Percentiles rank a stretch among this genome's conserved stretches.
phyloP scores from a whole-genome alignment of 1,140 invertebrate species.

The Monochamus saltuarius region DNA sequence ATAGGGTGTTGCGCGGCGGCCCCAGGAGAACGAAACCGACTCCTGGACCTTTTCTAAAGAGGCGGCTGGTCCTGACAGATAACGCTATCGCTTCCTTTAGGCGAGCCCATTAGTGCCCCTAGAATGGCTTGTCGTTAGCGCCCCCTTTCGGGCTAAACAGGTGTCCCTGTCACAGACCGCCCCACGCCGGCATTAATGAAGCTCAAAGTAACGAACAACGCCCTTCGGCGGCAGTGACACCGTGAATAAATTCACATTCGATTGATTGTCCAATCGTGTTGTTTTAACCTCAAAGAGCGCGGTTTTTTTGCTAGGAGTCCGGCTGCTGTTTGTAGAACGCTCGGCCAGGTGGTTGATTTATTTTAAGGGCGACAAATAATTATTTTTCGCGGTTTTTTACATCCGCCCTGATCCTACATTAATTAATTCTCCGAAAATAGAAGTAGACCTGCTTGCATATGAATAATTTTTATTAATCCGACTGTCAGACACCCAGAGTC shows the following conservation, averaged over 20 bases:
- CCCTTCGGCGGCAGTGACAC: conserved; percentile 2
- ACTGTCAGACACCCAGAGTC: too few relatives aligned
- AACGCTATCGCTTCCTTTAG: conserved; percentile 17
- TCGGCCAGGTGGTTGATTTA: too few relatives aligned
- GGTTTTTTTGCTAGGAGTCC: too few relatives aligned
- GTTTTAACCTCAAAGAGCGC: too few relatives aligned
- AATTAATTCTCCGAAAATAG: too few relatives aligned
- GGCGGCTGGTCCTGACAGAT: conserved; percentile 19
- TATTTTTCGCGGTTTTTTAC: too few relatives aligned
- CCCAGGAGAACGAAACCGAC: background rate
- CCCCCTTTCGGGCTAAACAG: conserved; percentile 15
- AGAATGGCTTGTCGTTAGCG: conserved; percentile 19
- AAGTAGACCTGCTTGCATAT: too few relatives aligned
- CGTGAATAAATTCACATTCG: conserved; percentile 9
- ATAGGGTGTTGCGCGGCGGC: too few relatives aligned
- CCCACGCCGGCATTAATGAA: conserved; percentile 11
- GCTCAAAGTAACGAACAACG: conserved; percentile 11
- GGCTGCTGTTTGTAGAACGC: too few relatives aligned
- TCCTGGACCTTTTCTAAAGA: conserved; percentile 11
- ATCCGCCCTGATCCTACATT: too few relatives aligned
- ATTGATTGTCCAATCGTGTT: background rate
- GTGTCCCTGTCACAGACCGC: conserved; percentile 19
- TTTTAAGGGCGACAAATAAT: too few relatives aligned
- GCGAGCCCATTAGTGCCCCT: conserved; percentile 12
- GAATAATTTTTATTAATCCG: too few relatives aligned